These are phyloP conservation scores for Sinocyclocheilus rhinocerous DNA, from an alignment of 2,113 vertebrate genomes.

Conservation along the genomic window DNA sequence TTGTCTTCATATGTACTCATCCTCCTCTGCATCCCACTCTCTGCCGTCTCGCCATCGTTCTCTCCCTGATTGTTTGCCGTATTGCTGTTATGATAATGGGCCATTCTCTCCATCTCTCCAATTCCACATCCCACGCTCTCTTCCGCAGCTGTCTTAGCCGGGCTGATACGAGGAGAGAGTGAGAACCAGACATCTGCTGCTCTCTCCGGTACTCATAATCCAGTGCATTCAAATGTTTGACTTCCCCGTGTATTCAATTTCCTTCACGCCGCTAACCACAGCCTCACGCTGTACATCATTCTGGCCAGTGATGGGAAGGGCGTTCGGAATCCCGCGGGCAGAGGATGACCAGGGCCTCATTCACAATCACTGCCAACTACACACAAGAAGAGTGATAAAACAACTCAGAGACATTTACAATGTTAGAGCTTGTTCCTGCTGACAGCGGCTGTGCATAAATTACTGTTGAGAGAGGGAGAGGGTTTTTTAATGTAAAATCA, in stretches of 20 bases:
- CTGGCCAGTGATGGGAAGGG: neutral
- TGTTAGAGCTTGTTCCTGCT: conserved; percentile 18
- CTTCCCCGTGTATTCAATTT: conserved; percentile 39
- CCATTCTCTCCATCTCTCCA: conserved; percentile 29
- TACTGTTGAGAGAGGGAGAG: neutral
- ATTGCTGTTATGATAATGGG: conserved; percentile 46
- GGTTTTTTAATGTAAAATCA: neutral
- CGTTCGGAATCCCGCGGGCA: neutral
- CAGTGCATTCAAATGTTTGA: conserved; percentile 43
- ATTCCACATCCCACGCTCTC: conserved; percentile 25
- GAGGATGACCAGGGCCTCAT: neutral
- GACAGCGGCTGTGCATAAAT: conserved; percentile 1
- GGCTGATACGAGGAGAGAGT: conserved; percentile 10
- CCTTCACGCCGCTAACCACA: neutral
- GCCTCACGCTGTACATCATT: conserved; percentile 18
- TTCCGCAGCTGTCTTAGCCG: conserved; percentile 23
- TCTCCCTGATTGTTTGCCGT: conserved; percentile 35
- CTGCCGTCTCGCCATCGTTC: conserved; percentile 27
- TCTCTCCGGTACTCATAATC: conserved; percentile 8
- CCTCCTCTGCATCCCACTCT: conserved; percentile 40
- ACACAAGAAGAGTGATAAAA: conserved; percentile 3
- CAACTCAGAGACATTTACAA: conserved; percentile 1
- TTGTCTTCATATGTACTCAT: conserved; percentile 26
- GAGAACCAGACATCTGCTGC: conserved; percentile 25
- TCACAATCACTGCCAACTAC: neutral